Conservation (phyloP, 1,140 invertebrate genomes). For the Asbolus verrucosus region DNA sequence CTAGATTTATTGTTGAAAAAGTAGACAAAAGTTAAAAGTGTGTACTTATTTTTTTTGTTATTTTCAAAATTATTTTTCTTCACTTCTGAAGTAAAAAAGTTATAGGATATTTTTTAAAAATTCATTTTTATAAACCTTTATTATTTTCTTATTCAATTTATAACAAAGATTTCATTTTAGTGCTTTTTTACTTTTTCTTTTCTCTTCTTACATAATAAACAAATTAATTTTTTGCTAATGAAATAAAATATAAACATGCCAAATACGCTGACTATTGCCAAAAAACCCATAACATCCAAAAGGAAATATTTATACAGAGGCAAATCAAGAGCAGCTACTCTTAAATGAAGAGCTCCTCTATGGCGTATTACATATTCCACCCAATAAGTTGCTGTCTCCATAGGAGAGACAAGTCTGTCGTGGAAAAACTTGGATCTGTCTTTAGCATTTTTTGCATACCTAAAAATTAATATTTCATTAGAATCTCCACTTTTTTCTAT, state of each 20-base stretch:
- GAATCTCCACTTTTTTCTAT: not conserved
- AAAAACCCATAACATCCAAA: not conserved
- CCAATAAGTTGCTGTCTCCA: conserved; percentile 58
- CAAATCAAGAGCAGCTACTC: conserved; percentile 1
- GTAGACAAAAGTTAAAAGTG: no score
- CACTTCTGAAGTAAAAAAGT: no score
- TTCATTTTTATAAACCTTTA: no score
- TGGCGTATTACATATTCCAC: conserved; percentile 58
- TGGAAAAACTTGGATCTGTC: conserved; percentile 48
- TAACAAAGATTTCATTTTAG: no score
- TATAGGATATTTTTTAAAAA: no score
- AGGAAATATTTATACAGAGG: conserved; percentile 6
- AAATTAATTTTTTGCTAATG: not conserved
- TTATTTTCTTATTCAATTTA: no score
- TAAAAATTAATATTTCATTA: conserved; percentile 3
- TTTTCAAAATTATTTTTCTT: no score
- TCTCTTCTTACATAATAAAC: conserved; percentile 2
- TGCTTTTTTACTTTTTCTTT: conserved; percentile 1
- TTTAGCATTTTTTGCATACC: not conserved
- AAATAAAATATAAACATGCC: not conserved
- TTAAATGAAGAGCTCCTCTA: conserved; percentile 49
- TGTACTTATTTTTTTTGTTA: no score
- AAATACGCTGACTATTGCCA: conserved; percentile 43
- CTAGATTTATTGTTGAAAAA: no score
- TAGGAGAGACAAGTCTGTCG: conserved; percentile 33